Conservation (phyloP, 2,888 invertebrate genomes). For the Watsonalla cultraria region DNA sequence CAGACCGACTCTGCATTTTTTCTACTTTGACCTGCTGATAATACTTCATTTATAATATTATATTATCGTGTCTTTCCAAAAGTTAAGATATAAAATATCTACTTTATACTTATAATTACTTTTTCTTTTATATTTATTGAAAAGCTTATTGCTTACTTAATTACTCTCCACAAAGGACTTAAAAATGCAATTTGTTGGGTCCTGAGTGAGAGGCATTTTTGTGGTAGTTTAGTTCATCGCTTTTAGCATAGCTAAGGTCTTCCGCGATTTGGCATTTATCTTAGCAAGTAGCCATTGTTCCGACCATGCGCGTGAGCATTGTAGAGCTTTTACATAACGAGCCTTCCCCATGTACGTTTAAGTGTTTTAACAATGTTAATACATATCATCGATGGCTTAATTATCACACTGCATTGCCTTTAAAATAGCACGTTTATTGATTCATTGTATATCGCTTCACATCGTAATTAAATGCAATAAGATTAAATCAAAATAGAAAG, state of each 20-base stretch:
- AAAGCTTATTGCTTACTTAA: neutral
- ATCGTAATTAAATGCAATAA: neutral
- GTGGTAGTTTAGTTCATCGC: neutral
- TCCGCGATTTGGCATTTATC: neutral
- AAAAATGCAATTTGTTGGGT: neutral
- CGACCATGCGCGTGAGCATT: neutral
- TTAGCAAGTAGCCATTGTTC: neutral
- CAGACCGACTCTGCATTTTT: neutral
- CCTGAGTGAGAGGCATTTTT: neutral
- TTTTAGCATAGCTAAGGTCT: constrained; percentile 2
- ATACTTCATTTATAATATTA: neutral
- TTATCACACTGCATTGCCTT: too few species aligned
- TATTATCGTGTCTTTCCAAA: neutral
- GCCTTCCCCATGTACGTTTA: neutral
- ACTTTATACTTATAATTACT: neutral
- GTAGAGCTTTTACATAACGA: neutral
- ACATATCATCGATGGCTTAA: too few species aligned
- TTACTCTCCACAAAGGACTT: neutral
- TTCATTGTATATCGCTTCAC: too few species aligned
- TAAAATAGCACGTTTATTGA: too few species aligned
- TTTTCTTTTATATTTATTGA: neutral
- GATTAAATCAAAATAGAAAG: neutral
- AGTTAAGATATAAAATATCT: neutral
- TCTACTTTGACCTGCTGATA: neutral
- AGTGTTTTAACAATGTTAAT: too few species aligned